Conservation (phyloP, 30 jellyfish, hydroid and myxozoan species). For the Catostylus mosaicus region DNA sequence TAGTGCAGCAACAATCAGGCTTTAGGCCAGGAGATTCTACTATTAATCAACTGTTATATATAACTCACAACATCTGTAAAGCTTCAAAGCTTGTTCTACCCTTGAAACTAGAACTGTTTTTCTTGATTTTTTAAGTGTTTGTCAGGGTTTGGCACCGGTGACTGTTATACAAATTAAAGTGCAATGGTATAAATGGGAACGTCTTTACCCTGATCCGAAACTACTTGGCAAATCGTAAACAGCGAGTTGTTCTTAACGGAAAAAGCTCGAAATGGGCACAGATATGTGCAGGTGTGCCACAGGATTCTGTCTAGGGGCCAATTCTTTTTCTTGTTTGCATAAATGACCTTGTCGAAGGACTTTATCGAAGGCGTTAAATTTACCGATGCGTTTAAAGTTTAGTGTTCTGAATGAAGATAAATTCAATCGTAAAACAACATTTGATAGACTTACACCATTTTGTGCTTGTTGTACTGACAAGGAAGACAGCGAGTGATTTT, state of each 20-base stretch:
- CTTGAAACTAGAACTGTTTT: not conserved
- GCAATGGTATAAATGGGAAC: slow-evolving; percentile 31
- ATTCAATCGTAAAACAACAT: slow-evolving; percentile 1
- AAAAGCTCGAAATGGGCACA: slow-evolving; percentile 36
- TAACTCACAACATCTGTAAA: too few relatives aligned
- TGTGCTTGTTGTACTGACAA: slow-evolving; percentile 26
- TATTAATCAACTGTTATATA: too few relatives aligned
- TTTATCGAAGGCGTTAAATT: slow-evolving; percentile 13
- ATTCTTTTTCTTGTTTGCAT: not conserved
- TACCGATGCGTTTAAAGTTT: slow-evolving; percentile 14
- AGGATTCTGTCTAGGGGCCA: slow-evolving; percentile 52
- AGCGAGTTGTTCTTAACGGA: slow-evolving; percentile 49
- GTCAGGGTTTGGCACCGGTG: slow-evolving; percentile 49
- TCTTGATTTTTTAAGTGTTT: slow-evolving; percentile 33
- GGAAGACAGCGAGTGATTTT: slow-evolving; percentile 15
- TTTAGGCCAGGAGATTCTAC: too few relatives aligned
- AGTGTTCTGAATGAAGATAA: slow-evolving; percentile 23
- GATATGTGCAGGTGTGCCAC: slow-evolving; percentile 58
- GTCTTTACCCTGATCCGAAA: slow-evolving; percentile 12
- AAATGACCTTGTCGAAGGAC: not conserved
- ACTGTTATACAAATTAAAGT: slow-evolving; percentile 22
- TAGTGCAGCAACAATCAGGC: too few relatives aligned
- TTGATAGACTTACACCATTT: slow-evolving; percentile 15
- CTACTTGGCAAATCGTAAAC: slow-evolving; percentile 44
- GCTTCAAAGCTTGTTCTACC: not conserved